Conservation (phyloP, 2,113 vertebrate genomes). For the Xenopus tropicalis region DNA sequence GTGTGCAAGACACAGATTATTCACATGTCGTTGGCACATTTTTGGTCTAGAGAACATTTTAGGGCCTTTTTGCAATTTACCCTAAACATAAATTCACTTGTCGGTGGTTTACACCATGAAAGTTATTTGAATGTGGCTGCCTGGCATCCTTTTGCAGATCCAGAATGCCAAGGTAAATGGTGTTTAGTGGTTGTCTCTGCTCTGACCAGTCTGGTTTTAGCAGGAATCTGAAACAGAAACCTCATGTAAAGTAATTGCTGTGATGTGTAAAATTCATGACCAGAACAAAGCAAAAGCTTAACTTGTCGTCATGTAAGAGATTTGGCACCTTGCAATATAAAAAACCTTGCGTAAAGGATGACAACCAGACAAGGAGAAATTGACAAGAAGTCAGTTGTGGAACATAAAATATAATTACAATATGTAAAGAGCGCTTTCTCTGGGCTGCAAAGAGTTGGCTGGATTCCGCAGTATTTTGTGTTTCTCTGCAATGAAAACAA, state of each 20-base stretch:
- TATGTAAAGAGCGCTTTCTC: background rate
- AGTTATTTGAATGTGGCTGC: too few relatives aligned
- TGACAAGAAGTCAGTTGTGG: slow-evolving; percentile 7
- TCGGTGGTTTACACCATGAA: too few relatives aligned
- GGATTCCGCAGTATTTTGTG: slow-evolving; percentile 14
- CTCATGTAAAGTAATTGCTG: background rate
- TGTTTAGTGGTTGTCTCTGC: too few relatives aligned
- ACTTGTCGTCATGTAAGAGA: background rate
- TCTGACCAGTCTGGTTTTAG: too few relatives aligned
- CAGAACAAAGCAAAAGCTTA: background rate
- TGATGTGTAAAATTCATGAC: background rate
- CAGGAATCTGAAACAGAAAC: too few relatives aligned
- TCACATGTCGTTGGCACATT: too few relatives aligned
- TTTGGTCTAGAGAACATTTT: too few relatives aligned
- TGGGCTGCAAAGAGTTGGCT: slow-evolving; percentile 13
- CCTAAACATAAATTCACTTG: too few relatives aligned
- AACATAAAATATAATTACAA: slow-evolving; percentile 23
- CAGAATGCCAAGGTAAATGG: too few relatives aligned
- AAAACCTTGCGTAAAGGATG: background rate
- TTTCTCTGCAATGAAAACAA: slow-evolving; percentile 27
- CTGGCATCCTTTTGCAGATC: too few relatives aligned
- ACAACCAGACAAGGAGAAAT: slow-evolving; percentile 2
- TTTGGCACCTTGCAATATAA: background rate
- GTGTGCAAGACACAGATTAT: too few relatives aligned
- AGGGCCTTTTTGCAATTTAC: too few relatives aligned